phyloP scores from a whole-genome alignment of 1,140 invertebrate species.

The Colletes latitarsis region DNA sequence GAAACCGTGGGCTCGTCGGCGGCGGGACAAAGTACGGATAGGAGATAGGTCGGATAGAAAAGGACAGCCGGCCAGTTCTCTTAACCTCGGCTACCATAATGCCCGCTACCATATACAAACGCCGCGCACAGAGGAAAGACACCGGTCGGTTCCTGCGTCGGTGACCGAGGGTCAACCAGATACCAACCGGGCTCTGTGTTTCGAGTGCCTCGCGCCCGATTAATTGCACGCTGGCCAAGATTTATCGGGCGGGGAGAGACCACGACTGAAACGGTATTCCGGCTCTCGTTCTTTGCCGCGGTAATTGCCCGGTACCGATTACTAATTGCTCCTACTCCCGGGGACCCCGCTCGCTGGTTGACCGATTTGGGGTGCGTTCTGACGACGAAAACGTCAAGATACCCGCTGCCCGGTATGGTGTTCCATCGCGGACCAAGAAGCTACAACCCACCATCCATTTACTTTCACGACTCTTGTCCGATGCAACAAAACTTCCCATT shows the following conservation, averaged over 20 bases:
- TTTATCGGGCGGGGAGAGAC: slow-evolving; percentile 67
- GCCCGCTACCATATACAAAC: slow-evolving; percentile 53
- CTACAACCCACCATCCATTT: background rate
- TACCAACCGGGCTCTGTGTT: slow-evolving; percentile 67
- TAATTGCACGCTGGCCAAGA: slow-evolving; percentile 70
- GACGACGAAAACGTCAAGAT: slow-evolving; percentile 39
- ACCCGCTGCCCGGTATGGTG: background rate
- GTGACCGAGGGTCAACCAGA: slow-evolving; percentile 72
- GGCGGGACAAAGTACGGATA: background rate
- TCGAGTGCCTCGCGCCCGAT: slow-evolving; percentile 71
- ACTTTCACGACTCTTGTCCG: no score
- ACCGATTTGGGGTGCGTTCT: slow-evolving; percentile 40
- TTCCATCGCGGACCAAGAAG: background rate
- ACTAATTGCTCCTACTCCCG: slow-evolving; percentile 65
- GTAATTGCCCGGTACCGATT: slow-evolving; percentile 67
- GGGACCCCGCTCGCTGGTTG: slow-evolving; percentile 18
- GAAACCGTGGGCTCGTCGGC: slow-evolving; percentile 10
- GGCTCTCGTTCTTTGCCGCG: slow-evolving; percentile 57
- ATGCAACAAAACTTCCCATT: no score
- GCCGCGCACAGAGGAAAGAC: slow-evolving; percentile 52
- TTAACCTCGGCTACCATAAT: slow-evolving; percentile 57
- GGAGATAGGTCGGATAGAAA: background rate
- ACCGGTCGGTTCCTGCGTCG: slow-evolving; percentile 45
- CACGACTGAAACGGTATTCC: slow-evolving; percentile 63
- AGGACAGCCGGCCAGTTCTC: slow-evolving; percentile 19